Conservation (phyloP, 2,797 vertebrate species). For the Kryptolebias ocellatus region DNA sequence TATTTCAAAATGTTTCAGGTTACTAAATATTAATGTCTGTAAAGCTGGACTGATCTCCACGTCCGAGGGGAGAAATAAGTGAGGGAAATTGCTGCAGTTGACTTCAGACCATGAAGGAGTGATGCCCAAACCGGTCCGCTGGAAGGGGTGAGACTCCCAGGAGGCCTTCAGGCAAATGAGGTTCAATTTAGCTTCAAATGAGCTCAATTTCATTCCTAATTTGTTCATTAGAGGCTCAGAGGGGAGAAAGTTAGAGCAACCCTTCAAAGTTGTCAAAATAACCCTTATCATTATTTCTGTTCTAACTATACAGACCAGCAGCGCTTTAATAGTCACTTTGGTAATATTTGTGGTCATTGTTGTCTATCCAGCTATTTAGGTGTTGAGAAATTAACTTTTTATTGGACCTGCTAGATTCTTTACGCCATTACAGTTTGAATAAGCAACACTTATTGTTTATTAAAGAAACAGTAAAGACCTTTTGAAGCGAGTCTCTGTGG, state of each 20-base stretch:
- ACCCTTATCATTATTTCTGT: neutral
- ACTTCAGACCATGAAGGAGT: neutral
- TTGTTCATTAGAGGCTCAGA: slow-evolving; percentile 27
- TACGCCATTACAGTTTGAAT: neutral
- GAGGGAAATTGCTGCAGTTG: slow-evolving; percentile 8
- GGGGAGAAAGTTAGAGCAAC: neutral
- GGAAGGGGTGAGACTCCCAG: slow-evolving; percentile 16
- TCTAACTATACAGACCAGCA: neutral
- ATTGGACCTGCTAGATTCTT: no score
- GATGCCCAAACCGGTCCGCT: slow-evolving; percentile 7
- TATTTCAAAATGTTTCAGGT: slow-evolving; percentile 1
- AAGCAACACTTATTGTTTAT: no score
- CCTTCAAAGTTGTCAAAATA: slow-evolving; percentile 19
- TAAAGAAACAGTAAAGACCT: no score
- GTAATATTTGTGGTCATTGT: no score
- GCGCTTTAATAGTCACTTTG: neutral
- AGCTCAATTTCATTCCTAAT: slow-evolving; percentile 28
- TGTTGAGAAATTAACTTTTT: neutral
- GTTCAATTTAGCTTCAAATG: slow-evolving; percentile 37
- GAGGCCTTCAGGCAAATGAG: slow-evolving; percentile 20
- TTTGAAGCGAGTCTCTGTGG: no score
- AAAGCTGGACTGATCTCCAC: neutral
- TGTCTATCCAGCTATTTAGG: neutral
- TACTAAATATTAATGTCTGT: neutral
- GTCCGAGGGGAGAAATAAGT: slow-evolving; percentile 8